These are phyloP conservation scores for Sitta europaea DNA, from an alignment of 2,113 vertebrate genomes.

Conservation along the genomic window DNA sequence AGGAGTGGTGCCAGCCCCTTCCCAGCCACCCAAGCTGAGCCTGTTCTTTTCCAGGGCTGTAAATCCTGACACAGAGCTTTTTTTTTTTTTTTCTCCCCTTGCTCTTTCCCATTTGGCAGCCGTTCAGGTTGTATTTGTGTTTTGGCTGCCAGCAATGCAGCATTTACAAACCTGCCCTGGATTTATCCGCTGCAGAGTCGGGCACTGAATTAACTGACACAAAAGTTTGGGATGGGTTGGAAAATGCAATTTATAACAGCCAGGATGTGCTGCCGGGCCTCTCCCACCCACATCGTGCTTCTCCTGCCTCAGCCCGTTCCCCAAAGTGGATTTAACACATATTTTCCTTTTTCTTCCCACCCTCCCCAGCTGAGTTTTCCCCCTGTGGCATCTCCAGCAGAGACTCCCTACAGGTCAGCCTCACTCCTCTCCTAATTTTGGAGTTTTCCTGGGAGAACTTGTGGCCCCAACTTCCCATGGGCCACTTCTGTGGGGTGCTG, in stretches of 20 bases:
- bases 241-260: accelerated
- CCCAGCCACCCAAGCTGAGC: neutral
- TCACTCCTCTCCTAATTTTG: neutral
- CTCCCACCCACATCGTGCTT: accelerated
- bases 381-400: neutral
- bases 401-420: accelerated
- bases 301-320: neutral
- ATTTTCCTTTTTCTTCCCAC: neutral
- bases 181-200: neutral
- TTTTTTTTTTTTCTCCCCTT: neutral
- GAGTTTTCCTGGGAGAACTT: neutral
- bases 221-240: neutral
- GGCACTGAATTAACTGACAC: neutral
- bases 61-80: neutral
- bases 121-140: conserved; percentile 35
- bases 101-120: conserved; percentile 13
- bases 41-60: conserved; percentile 2
- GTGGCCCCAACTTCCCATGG: accelerated
- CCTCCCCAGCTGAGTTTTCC: neutral
- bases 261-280: accelerated
- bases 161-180: conserved; percentile 45
- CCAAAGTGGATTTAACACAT: accelerated
- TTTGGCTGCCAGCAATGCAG: conserved; percentile 60
- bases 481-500: neutral
- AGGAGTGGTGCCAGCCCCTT: neutral